Evolutionary conservation across 2,113 vertebrate species (phyloP), one percentile per base, ranked within the genome.

Genomic region (Neodon shergylaensis): DNA sequence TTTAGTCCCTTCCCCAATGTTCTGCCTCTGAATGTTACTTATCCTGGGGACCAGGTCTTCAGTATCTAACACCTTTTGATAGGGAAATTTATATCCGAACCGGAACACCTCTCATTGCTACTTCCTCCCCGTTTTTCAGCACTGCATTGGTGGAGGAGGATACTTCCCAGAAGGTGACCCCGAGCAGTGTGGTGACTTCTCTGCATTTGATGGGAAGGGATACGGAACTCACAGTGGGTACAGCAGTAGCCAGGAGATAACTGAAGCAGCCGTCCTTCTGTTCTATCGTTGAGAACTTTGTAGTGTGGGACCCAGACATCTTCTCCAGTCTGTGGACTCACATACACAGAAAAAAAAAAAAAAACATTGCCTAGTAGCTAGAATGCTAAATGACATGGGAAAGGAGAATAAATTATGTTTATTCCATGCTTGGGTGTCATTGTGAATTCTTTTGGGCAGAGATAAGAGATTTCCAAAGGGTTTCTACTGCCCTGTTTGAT

Each of bases 111-210:
- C 61, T 83, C 36, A 36, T 70, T 31, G 3, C 0, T 7, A 2
- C 31, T 7, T 61, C 33, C 72, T 26, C 88, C 28, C 36, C 5
- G 2, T 87, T 68, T 88, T 90, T 19, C 58, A 98, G 98, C 77
- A 96, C 61, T 97, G 97, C 78, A 97, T 96, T 82, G 97, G 95
- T 87, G 97, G 97, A 96, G 97, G 95, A 95, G 96, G 97, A 16
- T 95, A 24, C 88, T 97, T 98, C 33, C 96, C 96, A 0, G 94
- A 97, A 42, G 17, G 1, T 2, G 1, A 88, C 65, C 95, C 97
- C 7, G 4, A 13, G 82, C 95, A 98, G 96, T 97, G 95, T 83
- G 96, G 92, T 36, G 95, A 98, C 91, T 98, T 98, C 36, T 19
- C 86, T 47, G 22, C 90, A 42, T 98, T 98, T 88, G 97, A 98